Base-by-base conservation (phyloP, 2,888 invertebrate genomes). In the Laothoe populi region DNA sequence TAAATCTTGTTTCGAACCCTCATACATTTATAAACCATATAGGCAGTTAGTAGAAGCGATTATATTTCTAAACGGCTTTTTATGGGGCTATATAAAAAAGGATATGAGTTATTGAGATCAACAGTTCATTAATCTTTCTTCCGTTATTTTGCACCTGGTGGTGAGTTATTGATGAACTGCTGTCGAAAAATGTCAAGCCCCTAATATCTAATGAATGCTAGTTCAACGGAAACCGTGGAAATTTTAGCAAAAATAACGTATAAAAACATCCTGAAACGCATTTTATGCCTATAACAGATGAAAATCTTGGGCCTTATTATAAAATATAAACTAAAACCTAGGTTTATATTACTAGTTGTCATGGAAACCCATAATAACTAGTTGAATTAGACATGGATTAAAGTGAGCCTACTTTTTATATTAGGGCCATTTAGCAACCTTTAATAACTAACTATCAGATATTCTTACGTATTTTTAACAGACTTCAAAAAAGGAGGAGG, bases 91-190 rank as follows among this genome's bases (percentile, higher is more conserved):
- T 16, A 42, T 48, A 42, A 49, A 49, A 24, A 21, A 40, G 23
- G 26, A 40, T 53, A 19, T 60, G 48, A 74, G 74, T 75, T 73
- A 77, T 78, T 64, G 65, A 64, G 67, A 74, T 70, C 64, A 71
- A 74, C 72, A 73, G 66, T 74, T 69, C 71, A 78, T 79, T 75
- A 76, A 79, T 78, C 79, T 77, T 74, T 72, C 67, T 64, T 69
- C 72, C 72, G 72, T 78, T 75, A 73, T 76, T 73, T 74, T 68
- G 64, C 49, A 68, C 67, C 75, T 71, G 72, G 72, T 72, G 73
- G 58, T 59, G 57, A 48, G 58, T 75, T 78, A 79, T 78, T 75
- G 77, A 79, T 77, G 75, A 69, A 68, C 64, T 60, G 64, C 66
- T 67, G 64, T 68, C 68, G 63, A 62, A 59, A 63, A 61, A 65